phyloP scores from a whole-genome alignment of 2,113 vertebrate genomes.

The Pontoporia blainvillei region DNA sequence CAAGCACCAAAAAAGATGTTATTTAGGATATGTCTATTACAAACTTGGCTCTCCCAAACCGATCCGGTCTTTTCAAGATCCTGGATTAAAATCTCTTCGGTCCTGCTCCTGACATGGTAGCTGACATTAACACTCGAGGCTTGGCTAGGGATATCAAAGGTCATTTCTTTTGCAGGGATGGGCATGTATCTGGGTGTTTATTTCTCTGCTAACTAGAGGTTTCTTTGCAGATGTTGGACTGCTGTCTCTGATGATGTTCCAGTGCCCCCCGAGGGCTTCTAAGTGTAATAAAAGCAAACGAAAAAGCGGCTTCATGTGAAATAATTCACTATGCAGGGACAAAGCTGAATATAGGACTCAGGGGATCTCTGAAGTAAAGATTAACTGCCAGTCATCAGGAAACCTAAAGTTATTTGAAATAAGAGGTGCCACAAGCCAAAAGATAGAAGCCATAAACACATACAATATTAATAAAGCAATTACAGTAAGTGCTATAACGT shows the following conservation, averaged over 20 bases:
- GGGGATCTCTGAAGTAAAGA: conserved; percentile 31
- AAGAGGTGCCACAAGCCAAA: conserved; percentile 43
- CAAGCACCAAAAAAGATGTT: neutral
- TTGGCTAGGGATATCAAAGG: neutral
- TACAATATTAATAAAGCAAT: conserved; percentile 76
- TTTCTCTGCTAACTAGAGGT: neutral
- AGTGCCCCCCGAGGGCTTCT: neutral
- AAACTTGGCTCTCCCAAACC: neutral
- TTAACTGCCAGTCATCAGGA: conserved; percentile 48
- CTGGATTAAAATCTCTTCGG: neutral
- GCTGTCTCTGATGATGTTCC: neutral
- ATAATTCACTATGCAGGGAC: neutral
- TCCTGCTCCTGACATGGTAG: neutral
- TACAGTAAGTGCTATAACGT: conserved; percentile 69
- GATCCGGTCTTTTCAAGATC: neutral
- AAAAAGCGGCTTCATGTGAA: neutral
- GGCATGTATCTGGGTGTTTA: neutral
- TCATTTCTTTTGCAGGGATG: neutral
- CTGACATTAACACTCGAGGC: neutral
- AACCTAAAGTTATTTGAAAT: conserved; percentile 56
- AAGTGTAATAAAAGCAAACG: neutral
- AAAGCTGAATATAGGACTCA: neutral
- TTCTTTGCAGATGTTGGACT: neutral
- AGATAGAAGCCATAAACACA: conserved; percentile 60
- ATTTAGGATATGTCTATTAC: neutral